Conservation (phyloP, 1,140 invertebrate species). For the Platorchestia sp. region DNA sequence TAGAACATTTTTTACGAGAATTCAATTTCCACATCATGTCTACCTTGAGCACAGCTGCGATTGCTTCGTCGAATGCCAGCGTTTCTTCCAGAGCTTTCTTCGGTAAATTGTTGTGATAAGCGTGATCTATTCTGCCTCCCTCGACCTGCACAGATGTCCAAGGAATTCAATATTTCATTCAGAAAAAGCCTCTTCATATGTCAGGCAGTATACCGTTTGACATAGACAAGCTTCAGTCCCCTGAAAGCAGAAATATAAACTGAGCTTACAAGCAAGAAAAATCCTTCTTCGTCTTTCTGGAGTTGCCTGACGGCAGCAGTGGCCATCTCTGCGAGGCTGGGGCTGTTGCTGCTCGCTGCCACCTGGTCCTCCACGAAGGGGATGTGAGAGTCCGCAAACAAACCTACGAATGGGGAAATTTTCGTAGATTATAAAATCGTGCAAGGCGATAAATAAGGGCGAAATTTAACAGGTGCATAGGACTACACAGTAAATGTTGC, state of each 20-base stretch:
- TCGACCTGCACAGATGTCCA: conserved; percentile 58
- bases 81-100: conserved; percentile 84
- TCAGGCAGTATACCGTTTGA: not conserved
- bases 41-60: conserved; percentile 77
- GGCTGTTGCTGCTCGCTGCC: conserved; percentile 38
- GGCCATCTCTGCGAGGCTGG: conserved; percentile 40
- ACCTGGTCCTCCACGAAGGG: conserved; percentile 49
- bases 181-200: not conserved
- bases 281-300: conserved; percentile 54
- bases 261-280: conserved; percentile 60
- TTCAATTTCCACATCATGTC: conserved; percentile 66
- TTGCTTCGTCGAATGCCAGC: conserved; percentile 80
- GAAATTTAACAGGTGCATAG: not conserved
- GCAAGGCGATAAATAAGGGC: not conserved
- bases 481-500: not conserved
- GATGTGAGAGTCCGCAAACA: conserved; percentile 56
- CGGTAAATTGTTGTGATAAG: conserved; percentile 75
- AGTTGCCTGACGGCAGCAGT: conserved; percentile 42
- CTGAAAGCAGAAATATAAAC: not conserved
- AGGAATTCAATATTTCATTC: too few relatives aligned
- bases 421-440: not conserved
- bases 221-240: not conserved
- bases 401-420: not conserved
- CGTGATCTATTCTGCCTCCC: conserved; percentile 76
- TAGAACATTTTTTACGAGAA: too few relatives aligned